Evolutionary conservation across 2,113 vertebrate species (phyloP).

Genomic region (Ceyx melanurus): DNA sequence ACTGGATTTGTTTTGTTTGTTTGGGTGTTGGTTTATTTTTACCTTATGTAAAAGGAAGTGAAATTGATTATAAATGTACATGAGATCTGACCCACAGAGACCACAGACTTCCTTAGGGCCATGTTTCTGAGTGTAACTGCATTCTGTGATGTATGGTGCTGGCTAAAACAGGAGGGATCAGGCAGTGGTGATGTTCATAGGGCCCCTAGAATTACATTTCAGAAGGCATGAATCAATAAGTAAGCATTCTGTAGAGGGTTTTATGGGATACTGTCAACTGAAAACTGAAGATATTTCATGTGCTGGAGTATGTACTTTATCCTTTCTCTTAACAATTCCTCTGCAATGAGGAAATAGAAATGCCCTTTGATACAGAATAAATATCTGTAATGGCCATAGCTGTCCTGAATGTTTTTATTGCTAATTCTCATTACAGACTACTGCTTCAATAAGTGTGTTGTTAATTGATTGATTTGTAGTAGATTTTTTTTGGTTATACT

Average conservation of each 20-base stretch:
- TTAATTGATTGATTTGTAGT: background rate
- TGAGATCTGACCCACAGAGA: background rate
- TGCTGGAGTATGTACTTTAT: background rate
- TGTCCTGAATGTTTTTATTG: background rate
- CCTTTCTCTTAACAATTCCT: background rate
- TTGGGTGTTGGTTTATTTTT: background rate
- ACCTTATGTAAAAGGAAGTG: background rate
- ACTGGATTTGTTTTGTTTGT: background rate
- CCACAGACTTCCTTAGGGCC: background rate
- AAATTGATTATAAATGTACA: background rate
- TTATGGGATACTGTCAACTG: background rate
- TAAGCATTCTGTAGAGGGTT: background rate
- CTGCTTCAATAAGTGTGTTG: background rate
- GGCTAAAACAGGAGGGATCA: background rate
- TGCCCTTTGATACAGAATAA: background rate
- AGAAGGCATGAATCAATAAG: background rate
- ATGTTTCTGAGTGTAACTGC: background rate
- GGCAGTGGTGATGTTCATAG: background rate
- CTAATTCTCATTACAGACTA: background rate
- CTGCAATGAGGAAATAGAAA: background rate
- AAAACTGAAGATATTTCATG: background rate
- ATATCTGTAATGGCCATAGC: background rate
- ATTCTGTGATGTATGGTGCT: background rate
- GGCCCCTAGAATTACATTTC: background rate
- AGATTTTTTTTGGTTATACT: background rate